These are phyloP conservation scores for Azorinus chamasolen DNA, from an alignment of 2,888 invertebrate genomes.

Conservation along the genomic window DNA sequence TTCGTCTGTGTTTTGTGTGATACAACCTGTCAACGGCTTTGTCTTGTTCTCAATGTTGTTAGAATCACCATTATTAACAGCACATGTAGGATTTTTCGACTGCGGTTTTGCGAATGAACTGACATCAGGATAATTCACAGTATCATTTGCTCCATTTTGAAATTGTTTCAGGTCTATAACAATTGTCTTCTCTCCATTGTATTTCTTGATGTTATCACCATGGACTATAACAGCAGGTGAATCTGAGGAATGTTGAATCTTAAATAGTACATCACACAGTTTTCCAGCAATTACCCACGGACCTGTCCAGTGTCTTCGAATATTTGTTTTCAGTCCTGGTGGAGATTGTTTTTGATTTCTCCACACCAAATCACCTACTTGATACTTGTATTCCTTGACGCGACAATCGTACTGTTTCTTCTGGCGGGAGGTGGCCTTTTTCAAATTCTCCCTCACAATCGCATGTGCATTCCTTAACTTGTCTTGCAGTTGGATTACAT, in stretches of 20 bases:
- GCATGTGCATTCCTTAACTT: constrained; percentile 4
- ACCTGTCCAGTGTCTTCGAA: constrained; percentile 10
- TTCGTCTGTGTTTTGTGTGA: too few species aligned
- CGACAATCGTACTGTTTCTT: constrained; percentile 15
- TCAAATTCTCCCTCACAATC: constrained; percentile 7
- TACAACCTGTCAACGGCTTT: too few species aligned
- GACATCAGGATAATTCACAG: too few species aligned
- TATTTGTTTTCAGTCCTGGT: constrained; percentile 1
- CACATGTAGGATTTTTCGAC: too few species aligned
- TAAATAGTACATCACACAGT: neutral
- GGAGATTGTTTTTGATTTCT: constrained; percentile 26
- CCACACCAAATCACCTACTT: constrained; percentile 16
- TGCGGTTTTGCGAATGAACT: too few species aligned
- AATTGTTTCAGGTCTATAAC: too few species aligned
- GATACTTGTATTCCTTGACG: constrained; percentile 1
- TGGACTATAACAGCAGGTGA: neutral
- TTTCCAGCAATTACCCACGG: neutral
- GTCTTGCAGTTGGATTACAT: constrained; percentile 36
- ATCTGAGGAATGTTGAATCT: neutral
- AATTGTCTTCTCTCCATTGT: neutral
- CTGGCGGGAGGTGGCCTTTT: neutral
- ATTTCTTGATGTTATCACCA: neutral
- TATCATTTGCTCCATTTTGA: too few species aligned
- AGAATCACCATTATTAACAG: too few species aligned
- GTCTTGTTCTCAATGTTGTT: too few species aligned